These are phyloP conservation scores for Arctia plantaginis DNA, from an alignment of 2,888 invertebrate species.

Conservation along the genomic window DNA sequence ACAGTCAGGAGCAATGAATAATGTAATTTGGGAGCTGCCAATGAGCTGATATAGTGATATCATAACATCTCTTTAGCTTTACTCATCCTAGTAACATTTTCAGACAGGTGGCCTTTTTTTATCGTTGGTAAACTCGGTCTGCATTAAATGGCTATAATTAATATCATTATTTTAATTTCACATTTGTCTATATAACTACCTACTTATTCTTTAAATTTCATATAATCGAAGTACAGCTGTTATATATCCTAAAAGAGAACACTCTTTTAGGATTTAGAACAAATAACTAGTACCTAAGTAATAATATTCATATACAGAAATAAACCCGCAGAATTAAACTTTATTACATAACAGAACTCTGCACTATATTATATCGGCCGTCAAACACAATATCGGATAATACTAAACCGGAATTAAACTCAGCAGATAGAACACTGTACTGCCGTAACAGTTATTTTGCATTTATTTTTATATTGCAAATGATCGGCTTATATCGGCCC, in stretches of 20 bases:
- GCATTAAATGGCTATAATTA: too few species aligned
- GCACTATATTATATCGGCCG: slow-evolving; percentile 16
- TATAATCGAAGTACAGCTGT: too few species aligned
- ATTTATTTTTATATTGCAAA: slow-evolving; percentile 72
- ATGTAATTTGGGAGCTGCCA: too few species aligned
- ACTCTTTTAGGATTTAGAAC: too few species aligned
- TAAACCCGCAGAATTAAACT: slow-evolving; percentile 10
- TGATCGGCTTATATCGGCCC: slow-evolving; percentile 81
- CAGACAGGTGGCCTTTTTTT: background rate
- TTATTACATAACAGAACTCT: slow-evolving; percentile 3
- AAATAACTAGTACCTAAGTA: too few species aligned
- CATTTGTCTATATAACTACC: too few species aligned
- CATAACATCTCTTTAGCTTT: background rate
- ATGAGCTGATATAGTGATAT: too few species aligned
- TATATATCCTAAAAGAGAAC: too few species aligned
- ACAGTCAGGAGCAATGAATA: too few species aligned
- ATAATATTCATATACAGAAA: background rate
- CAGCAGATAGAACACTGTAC: slow-evolving; percentile 33
- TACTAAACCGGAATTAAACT: slow-evolving; percentile 43
- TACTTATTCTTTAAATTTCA: too few species aligned
- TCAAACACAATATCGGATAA: slow-evolving; percentile 28
- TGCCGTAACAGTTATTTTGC: slow-evolving; percentile 42
- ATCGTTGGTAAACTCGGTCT: too few species aligned
- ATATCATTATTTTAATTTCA: too few species aligned
- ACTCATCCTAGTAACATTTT: background rate